phyloP scores from a whole-genome alignment of 2,797 vertebrate species.

The Pachyuromys duprasi region DNA sequence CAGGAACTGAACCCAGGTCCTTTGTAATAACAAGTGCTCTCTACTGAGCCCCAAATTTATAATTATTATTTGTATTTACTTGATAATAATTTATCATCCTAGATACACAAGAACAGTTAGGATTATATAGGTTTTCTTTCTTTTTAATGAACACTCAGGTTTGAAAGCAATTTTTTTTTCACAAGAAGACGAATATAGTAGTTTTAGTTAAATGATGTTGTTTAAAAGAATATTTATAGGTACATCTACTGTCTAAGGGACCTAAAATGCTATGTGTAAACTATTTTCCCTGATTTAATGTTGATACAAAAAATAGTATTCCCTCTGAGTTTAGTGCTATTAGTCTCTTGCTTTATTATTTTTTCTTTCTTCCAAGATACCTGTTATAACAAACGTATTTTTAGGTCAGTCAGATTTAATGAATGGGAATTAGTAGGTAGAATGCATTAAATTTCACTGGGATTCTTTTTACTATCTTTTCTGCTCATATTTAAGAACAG shows the following conservation, averaged over 20 bases:
- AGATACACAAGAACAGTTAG: constrained; percentile 35
- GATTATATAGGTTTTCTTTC: neutral
- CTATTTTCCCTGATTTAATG: constrained; percentile 40
- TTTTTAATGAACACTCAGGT: neutral
- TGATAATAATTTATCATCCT: constrained; percentile 51
- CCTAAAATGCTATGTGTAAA: neutral
- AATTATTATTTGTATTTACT: constrained; percentile 63
- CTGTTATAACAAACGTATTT: constrained; percentile 59
- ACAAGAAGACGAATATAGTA: constrained; percentile 36
- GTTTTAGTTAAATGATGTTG: constrained; percentile 19
- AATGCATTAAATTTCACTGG: constrained; percentile 64
- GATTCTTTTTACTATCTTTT: constrained; percentile 68
- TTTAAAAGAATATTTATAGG: constrained; percentile 34
- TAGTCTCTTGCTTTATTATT: constrained; percentile 53
- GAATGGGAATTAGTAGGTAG: constrained; percentile 59
- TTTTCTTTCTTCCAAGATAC: constrained; percentile 55
- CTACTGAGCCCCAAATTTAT: neutral
- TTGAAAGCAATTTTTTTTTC: constrained; percentile 42
- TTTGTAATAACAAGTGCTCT: neutral
- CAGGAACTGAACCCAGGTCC: neutral
- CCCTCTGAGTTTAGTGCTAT: neutral
- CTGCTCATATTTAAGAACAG: constrained; percentile 74
- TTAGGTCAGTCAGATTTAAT: constrained; percentile 64
- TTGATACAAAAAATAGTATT: constrained; percentile 26
- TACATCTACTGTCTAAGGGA: constrained; percentile 5